A percentile compares a stretch with the other conserved stretches of the same genome.
Conservation (phyloP, 2,888 invertebrate species). For the Eupeodes latifasciatus region DNA sequence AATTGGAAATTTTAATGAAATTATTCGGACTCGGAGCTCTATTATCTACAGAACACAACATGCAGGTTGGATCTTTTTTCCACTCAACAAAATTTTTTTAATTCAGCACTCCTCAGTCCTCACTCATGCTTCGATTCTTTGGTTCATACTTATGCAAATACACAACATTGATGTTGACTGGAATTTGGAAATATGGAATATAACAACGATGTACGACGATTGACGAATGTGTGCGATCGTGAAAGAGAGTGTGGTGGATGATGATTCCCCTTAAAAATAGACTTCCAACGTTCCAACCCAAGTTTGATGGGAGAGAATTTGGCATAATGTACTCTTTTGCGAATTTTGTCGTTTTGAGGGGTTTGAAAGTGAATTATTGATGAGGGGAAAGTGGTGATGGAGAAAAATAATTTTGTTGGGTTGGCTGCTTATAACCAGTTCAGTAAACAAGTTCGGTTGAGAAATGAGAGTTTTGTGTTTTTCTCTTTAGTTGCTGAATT, state of each 20-base stretch:
- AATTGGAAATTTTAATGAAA: slow-evolving; percentile 56
- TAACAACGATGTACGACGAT: background rate
- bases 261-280: slow-evolving; percentile 1
- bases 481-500: slow-evolving; percentile 32
- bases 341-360: background rate
- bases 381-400: background rate
- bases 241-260: background rate
- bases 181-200: slow-evolving; percentile 3
- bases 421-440: slow-evolving; percentile 51
- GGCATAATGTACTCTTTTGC: slow-evolving; percentile 3
- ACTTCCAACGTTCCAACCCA: too few relatives aligned
- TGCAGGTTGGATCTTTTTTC: slow-evolving; percentile 54
- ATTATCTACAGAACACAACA: slow-evolving; percentile 72
- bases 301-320: background rate
- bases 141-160: slow-evolving; percentile 25
- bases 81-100: slow-evolving; percentile 24
- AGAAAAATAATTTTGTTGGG: background rate
- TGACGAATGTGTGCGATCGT: slow-evolving; percentile 43
- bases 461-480: background rate
- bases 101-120: slow-evolving; percentile 24
- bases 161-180: slow-evolving; percentile 23
- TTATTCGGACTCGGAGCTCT: slow-evolving; percentile 64
- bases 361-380: background rate
- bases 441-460: slow-evolving; percentile 16
- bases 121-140: slow-evolving; percentile 49